Evolutionary conservation across 2,888 invertebrate genomes (phyloP).

Genomic region (Rotaria magnacalcarata): DNA sequence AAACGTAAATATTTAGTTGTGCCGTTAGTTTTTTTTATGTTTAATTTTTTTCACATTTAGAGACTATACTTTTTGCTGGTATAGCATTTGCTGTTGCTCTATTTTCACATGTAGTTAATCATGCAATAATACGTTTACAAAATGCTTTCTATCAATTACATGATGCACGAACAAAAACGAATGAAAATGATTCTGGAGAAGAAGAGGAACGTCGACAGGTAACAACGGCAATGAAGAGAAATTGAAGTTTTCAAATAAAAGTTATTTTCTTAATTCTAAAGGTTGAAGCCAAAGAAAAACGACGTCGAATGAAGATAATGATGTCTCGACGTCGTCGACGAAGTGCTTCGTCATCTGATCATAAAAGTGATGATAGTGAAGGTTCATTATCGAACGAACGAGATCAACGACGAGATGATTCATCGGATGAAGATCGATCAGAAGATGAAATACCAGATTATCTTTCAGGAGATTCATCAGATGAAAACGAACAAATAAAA

Average conservation of each 20-base stretch:
- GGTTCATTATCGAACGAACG: neutral
- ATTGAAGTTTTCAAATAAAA: too few species aligned
- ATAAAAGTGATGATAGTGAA: neutral
- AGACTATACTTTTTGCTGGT: conserved; percentile 71
- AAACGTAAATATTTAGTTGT: conserved; percentile 1
- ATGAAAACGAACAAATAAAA: neutral
- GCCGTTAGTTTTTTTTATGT: neutral
- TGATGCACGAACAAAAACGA: neutral
- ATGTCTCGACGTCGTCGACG: conserved; percentile 2
- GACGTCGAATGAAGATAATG: neutral
- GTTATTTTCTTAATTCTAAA: neutral
- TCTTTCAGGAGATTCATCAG: conserved; percentile 2
- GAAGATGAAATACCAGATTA: conserved; percentile 32
- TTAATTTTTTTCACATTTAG: conserved; percentile 62
- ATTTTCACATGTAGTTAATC: conserved; percentile 66
- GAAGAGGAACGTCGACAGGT: conserved; percentile 16
- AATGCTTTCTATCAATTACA: conserved; percentile 49
- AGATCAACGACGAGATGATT: neutral
- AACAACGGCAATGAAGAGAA: neutral
- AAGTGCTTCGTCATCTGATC: neutral
- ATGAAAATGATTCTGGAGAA: neutral
- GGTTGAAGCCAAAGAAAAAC: conserved; percentile 5
- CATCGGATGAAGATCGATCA: neutral
- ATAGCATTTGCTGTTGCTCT: conserved; percentile 79
- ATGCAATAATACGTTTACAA: conserved; percentile 56